Base-by-base conservation (phyloP, 2,797 vertebrate species). In the Perdix hodgsoniae region DNA sequence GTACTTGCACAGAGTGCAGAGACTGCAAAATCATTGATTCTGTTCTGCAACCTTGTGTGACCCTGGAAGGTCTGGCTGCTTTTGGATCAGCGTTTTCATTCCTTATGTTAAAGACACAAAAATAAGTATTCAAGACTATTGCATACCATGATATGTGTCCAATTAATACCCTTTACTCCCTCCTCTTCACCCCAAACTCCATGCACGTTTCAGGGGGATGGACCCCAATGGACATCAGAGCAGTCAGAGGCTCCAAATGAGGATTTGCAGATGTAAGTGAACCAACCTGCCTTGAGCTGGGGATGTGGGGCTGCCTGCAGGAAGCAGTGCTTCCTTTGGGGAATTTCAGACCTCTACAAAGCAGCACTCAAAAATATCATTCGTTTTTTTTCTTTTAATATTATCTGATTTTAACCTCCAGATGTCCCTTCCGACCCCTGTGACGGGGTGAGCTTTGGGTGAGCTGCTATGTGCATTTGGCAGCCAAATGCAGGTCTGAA, bases 21-120 rank as follows among this genome's bases (percentile, higher is more conserved):
- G 2, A 6, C 27, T 35, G 45, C 45, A 63, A 31, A 65, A 14
- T 44, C 22, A 15, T 37, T 54, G 26, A 11, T 22, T 33, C 11
- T 35, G 65, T 74, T 54, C 19, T 63, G 72, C 47, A 60, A 8
- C 0, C 0, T n/a, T 16, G 0, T 3, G 2, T 61, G 27, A 52
- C n/a, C 71, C 10, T 5, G 22, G n/a, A 80, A 37, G 33, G 4
- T 71, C 26, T 64, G 42, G 17, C 21, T 57, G 31, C 60, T 60
- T 27, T 52, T 22, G 61, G 24, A 26, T 15, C n/a, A 39, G 19
- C 2, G 6, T 54, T 86, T 45, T 70, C 70, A 47, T 83, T 90
- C 35, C 9, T 42, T 24, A 16, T 59, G n/a, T 33, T 60, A 52
- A 69, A 86, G 42, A 56, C 19, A 4, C 22, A 35, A 61, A 65